These are phyloP conservation scores for Boloria euphrosyne DNA, from an alignment of 2,888 invertebrate genomes.

Conservation along the genomic window DNA sequence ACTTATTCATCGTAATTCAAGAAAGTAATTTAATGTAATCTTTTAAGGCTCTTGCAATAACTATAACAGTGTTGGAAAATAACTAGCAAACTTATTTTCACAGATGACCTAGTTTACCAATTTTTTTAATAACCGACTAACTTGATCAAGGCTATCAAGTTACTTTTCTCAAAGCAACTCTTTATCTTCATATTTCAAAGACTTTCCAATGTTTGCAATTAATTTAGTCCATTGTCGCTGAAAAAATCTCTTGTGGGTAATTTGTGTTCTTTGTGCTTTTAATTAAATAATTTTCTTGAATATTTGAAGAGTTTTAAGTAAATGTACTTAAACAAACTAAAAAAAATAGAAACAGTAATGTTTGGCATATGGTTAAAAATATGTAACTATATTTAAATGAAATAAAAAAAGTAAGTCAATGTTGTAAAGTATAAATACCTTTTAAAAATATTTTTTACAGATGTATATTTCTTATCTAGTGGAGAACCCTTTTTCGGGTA, in stretches of 20 bases:
- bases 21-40: too few relatives aligned
- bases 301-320: background rate
- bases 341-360: too few relatives aligned
- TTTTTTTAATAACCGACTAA: constrained; percentile 2
- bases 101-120: background rate
- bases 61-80: too few relatives aligned
- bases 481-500: too few relatives aligned
- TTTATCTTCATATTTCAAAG: constrained; percentile 18
- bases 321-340: too few relatives aligned
- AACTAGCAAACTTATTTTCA: background rate
- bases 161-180: constrained; percentile 11
- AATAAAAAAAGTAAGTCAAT: too few relatives aligned
- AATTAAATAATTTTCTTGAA: background rate
- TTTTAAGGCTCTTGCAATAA: too few relatives aligned
- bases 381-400: too few relatives aligned
- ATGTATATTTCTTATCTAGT: too few relatives aligned
- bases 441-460: background rate
- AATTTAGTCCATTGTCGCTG: background rate
- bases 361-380: too few relatives aligned
- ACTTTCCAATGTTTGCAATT: background rate
- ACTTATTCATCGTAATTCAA: too few relatives aligned
- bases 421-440: too few relatives aligned
- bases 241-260: background rate
- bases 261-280: background rate
- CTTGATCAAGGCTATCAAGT: background rate